Percentiles rank a stretch among this genome's conserved stretches.
Conservation (phyloP, 2,113 vertebrate species). For the Girardinichthys multiradiatus region DNA sequence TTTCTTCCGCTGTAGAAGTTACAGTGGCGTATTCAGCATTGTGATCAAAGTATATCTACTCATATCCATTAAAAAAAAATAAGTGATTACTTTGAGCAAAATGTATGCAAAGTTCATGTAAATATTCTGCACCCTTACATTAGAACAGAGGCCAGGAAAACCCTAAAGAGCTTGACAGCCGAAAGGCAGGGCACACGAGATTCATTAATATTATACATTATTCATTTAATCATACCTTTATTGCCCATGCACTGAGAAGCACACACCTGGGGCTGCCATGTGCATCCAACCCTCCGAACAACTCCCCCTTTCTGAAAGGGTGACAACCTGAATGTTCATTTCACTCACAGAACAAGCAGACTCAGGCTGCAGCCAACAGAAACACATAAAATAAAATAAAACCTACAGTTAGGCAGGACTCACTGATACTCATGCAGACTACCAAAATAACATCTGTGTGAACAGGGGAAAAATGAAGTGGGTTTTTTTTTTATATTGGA, state of each 20-base stretch:
- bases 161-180: not conserved
- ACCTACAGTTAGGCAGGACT: not conserved
- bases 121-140: not conserved
- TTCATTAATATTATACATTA: conserved; percentile 26
- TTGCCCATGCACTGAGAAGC: conserved; percentile 12
- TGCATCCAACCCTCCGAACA: conserved; percentile 5
- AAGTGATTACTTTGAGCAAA: not conserved
- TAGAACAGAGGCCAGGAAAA: not conserved
- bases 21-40: too few relatives aligned
- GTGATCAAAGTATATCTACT: too few relatives aligned
- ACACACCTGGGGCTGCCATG: conserved; percentile 35
- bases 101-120: not conserved
- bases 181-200: not conserved
- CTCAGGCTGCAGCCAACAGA: not conserved
- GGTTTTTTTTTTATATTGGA: not conserved
- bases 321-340: not conserved
- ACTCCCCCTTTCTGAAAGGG: conserved; percentile 10
- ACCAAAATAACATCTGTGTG: not conserved
- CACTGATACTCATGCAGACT: not conserved
- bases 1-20: not conserved
- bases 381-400: not conserved
- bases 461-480: not conserved
- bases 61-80: not conserved
- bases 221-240: conserved; percentile 25
- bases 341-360: conserved; percentile 6